Evolutionary conservation across 1,140 invertebrate genomes (phyloP).

Genomic region (Hylaeus anthracinus): DNA sequence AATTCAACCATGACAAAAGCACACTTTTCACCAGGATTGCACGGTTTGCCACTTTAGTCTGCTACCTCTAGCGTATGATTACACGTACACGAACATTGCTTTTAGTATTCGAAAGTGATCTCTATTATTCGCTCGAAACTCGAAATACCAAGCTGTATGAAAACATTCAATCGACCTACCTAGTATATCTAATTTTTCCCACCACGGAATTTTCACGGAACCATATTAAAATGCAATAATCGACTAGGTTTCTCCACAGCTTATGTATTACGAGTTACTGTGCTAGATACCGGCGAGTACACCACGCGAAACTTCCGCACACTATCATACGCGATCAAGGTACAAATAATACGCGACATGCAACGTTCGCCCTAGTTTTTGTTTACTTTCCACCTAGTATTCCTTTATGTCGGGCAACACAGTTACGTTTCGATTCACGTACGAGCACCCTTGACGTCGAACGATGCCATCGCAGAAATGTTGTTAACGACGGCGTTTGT

Average conservation of each 20-base stretch:
- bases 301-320: neutral
- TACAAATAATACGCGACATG: neutral
- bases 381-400: constrained; percentile 16
- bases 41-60: constrained; percentile 75
- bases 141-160: neutral
- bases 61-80: constrained; percentile 63
- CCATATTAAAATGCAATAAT: neutral
- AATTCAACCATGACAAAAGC: constrained; percentile 37
- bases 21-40: constrained; percentile 50
- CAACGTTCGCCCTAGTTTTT: constrained; percentile 22
- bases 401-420: constrained; percentile 8
- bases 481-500: constrained; percentile 22
- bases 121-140: neutral
- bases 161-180: too few relatives aligned
- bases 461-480: constrained; percentile 19
- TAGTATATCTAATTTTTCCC: neutral
- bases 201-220: neutral
- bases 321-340: neutral
- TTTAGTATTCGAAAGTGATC: neutral
- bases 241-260: neutral
- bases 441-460: constrained; percentile 19
- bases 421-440: constrained; percentile 21
- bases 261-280: neutral
- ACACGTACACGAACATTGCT: constrained; percentile 37
- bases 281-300: neutral